Percentiles rank a stretch among this genome's conserved stretches.
Conservation (phyloP, 1,140 invertebrate species). For the Papilio polytes region DNA sequence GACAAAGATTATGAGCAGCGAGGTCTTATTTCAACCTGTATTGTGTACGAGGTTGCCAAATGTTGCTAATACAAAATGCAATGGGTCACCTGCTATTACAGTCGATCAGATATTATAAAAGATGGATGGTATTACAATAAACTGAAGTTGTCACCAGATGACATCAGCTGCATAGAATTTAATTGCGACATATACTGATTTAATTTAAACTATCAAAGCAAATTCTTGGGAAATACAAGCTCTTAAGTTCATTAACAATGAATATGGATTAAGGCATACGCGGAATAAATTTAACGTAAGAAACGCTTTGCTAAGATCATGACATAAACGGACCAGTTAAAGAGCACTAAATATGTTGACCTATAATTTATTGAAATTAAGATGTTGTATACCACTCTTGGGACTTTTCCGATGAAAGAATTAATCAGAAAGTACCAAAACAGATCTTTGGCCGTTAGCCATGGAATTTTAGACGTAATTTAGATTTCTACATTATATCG, state of each 20-base stretch:
- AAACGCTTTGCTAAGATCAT: neutral
- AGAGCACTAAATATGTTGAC: neutral
- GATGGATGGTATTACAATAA: neutral
- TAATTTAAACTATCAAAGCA: neutral
- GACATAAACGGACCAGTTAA: neutral
- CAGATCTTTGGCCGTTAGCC: neutral
- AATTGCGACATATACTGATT: neutral
- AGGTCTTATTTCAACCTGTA: neutral
- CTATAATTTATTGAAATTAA: neutral
- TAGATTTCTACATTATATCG: neutral
- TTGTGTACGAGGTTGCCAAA: slow-evolving; percentile 10
- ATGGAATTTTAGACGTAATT: slow-evolving; percentile 12
- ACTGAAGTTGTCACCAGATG: neutral
- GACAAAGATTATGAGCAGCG: slow-evolving; percentile 12
- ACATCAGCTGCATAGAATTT: slow-evolving; percentile 19
- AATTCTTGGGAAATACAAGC: slow-evolving; percentile 16
- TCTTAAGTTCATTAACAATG: neutral
- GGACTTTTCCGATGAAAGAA: neutral
- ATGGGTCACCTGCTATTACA: neutral
- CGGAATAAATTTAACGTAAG: neutral
- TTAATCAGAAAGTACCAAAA: neutral
- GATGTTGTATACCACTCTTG: neutral
- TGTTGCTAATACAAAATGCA: neutral
- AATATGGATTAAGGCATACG: neutral
- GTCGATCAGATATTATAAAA: neutral